Percentiles rank a stretch among this genome's conserved stretches.
These are phyloP conservation scores for Bothrops jararaca DNA, from an alignment of 2,113 vertebrate genomes.

Conservation along the genomic window DNA sequence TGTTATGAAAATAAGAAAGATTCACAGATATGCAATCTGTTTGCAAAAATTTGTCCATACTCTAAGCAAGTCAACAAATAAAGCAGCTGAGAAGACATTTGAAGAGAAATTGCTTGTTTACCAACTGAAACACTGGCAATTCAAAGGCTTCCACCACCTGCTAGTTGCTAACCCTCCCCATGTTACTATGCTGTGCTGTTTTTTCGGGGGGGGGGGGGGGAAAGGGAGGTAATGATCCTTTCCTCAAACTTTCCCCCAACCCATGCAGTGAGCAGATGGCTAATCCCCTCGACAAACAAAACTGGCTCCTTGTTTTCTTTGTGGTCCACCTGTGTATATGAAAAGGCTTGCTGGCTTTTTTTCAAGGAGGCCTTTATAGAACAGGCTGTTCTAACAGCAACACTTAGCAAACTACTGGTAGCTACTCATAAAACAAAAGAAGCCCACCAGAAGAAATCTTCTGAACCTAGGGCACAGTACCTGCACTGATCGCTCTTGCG, in stretches of 20 bases:
- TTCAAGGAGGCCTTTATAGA: not conserved
- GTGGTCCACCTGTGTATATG: not conserved
- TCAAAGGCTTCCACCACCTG: not conserved
- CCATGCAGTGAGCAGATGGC: constrained; percentile 9
- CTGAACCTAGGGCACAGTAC: not conserved
- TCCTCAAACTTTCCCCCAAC: not conserved
- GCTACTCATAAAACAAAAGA: not conserved
- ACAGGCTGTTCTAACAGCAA: not conserved
- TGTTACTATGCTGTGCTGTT: not conserved
- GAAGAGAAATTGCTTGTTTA: not conserved
- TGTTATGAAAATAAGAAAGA: constrained; percentile 44
- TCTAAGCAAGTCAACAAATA: not conserved
- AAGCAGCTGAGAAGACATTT: not conserved
- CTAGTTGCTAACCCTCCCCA: not conserved
- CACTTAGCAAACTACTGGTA: not conserved
- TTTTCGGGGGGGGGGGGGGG: accelerated
- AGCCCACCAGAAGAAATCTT: accelerated
- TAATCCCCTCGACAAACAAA: not conserved
- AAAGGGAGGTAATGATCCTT: not conserved
- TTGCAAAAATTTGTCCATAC: not conserved
- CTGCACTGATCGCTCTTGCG: not conserved
- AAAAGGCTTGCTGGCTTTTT: not conserved
- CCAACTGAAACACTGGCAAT: not conserved
- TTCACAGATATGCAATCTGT: not conserved
- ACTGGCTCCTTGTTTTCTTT: not conserved